Conservation (phyloP, 2,797 vertebrate genomes). For the Lacerta viridis region DNA sequence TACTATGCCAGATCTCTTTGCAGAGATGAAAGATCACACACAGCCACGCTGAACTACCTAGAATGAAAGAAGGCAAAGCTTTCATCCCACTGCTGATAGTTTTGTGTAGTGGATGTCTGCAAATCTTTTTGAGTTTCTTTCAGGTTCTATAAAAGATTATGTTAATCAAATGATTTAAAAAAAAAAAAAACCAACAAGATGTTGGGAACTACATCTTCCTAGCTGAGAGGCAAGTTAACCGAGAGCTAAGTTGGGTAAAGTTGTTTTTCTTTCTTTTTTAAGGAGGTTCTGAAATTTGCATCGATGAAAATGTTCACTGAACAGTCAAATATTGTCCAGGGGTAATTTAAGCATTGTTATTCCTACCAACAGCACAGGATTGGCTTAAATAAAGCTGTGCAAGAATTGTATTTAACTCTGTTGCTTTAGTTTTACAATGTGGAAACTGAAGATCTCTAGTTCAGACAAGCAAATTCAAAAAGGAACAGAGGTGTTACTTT, state of each 20-base stretch:
- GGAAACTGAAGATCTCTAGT: neutral
- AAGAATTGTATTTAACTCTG: conserved; percentile 17
- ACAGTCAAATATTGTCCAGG: neutral
- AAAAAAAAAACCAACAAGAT: neutral
- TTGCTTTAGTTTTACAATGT: neutral
- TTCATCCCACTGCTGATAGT: conserved; percentile 19
- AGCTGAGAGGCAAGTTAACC: neutral
- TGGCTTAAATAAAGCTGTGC: neutral
- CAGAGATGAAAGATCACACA: conserved; percentile 50
- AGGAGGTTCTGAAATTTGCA: neutral
- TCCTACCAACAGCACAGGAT: neutral
- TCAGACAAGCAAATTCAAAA: conserved; percentile 31
- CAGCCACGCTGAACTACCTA: conserved; percentile 8
- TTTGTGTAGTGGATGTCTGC: neutral
- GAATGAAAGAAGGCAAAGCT: conserved; percentile 33
- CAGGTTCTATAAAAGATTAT: conserved; percentile 31
- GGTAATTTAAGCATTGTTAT: neutral
- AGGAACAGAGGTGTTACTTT: conserved; percentile 13
- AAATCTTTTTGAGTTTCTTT: conserved; percentile 16
- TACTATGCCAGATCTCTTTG: conserved; percentile 7
- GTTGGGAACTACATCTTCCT: neutral
- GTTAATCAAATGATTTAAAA: conserved; percentile 11
- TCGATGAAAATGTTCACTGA: neutral
- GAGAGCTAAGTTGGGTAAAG: neutral
- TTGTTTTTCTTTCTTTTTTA: neutral